Evolutionary conservation across 2,113 vertebrate species (phyloP).

Genomic region (Pan troglodytes): NHGRI_mPanTro3-v2.1_pri NC_086015.1:64043001-64043500

Average conservation of each 20-base stretch:
- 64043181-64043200: conserved; percentile 71
- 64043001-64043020: not conserved
- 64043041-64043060: conserved; percentile 16
- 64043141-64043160: conserved; percentile 25
- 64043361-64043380: conserved; percentile 40
- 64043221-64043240: conserved; percentile 68
- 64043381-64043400: conserved; percentile 57
- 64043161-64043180: conserved; percentile 35
- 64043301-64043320: conserved; percentile 53
- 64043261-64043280: conserved; percentile 60
- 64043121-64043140: conserved; percentile 52
- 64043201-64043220: conserved; percentile 67
- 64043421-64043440: conserved; percentile 38
- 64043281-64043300: conserved; percentile 68
- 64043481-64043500: not conserved
- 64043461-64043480: conserved; percentile 1
- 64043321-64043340: conserved; percentile 65
- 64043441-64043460: conserved; percentile 42
- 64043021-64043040: conserved; percentile 41
- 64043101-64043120: conserved; percentile 40
- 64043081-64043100: conserved; percentile 57
- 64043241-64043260: conserved; percentile 60
- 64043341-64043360: conserved; percentile 63
- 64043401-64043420: conserved; percentile 59
- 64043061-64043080: conserved; percentile 7